phyloP scores from a whole-genome alignment of 2,113 vertebrate genomes.

The Apaloderma vittatum region DNA sequence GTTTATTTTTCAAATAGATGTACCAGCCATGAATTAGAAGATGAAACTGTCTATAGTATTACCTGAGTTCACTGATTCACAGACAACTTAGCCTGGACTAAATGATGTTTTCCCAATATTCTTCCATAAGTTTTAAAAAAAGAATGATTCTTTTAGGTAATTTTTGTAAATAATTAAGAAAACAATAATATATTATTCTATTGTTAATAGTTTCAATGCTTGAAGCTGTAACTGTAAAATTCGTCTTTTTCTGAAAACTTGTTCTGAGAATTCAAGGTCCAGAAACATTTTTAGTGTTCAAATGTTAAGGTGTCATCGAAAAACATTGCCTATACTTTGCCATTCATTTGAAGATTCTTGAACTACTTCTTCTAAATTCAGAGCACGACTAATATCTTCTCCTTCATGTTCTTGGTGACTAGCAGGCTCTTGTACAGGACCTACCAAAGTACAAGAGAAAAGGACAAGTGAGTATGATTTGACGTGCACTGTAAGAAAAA shows the following conservation, averaged over 20 bases:
- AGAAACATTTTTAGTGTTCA: background rate
- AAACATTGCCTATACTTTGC: slow-evolving; percentile 87
- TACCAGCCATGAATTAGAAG: slow-evolving; percentile 44
- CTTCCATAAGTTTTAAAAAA: slow-evolving; percentile 66
- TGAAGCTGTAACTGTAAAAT: slow-evolving; percentile 47
- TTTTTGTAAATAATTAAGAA: slow-evolving; percentile 65
- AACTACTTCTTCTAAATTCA: slow-evolving; percentile 86
- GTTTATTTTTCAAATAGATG: slow-evolving; percentile 29
- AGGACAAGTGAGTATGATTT: background rate
- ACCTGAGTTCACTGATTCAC: slow-evolving; percentile 81
- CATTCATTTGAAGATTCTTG: slow-evolving; percentile 85
- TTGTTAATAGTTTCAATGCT: slow-evolving; percentile 37
- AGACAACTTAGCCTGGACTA: slow-evolving; percentile 45
- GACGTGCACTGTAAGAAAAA: background rate
- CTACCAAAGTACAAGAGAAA: slow-evolving; percentile 42
- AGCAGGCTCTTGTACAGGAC: slow-evolving; percentile 71
- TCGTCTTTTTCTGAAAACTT: background rate
- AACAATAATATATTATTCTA: slow-evolving; percentile 57
- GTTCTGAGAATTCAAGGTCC: background rate
- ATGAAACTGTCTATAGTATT: slow-evolving; percentile 37
- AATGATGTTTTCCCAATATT: slow-evolving; percentile 24
- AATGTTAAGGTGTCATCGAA: slow-evolving; percentile 67
- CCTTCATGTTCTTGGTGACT: slow-evolving; percentile 76
- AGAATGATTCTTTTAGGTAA: slow-evolving; percentile 57
- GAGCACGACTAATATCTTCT: slow-evolving; percentile 77